These are phyloP conservation scores for Drosophila nannoptera DNA, from an alignment of 1,140 invertebrate species.

Conservation along the genomic window DNA sequence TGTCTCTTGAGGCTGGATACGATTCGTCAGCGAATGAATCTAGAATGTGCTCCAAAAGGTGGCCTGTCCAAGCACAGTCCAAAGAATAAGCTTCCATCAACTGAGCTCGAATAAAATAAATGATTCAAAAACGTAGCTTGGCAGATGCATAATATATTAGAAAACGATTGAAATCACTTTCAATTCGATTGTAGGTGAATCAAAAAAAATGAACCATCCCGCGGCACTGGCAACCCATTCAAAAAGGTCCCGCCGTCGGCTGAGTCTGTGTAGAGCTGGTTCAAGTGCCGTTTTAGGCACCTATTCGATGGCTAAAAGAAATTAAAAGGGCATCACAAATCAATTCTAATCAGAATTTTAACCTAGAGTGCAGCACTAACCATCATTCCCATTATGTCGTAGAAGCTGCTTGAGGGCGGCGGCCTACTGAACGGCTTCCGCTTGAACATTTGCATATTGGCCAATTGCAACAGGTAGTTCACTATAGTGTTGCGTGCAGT, in stretches of 20 bases:
- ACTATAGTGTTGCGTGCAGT: conserved; percentile 8
- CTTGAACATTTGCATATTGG: neutral
- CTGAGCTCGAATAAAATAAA: no score
- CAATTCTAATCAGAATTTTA: no score
- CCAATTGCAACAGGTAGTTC: neutral
- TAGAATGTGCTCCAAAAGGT: no score
- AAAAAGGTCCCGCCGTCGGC: neutral
- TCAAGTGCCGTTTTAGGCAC: neutral
- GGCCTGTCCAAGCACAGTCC: no score
- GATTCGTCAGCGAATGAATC: no score
- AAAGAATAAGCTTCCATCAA: no score
- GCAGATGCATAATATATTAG: neutral
- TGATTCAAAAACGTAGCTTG: neutral
- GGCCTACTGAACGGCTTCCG: neutral
- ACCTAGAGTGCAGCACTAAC: neutral
- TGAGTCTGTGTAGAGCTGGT: neutral
- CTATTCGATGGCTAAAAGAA: neutral
- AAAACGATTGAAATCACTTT: neutral
- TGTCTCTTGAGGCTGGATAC: neutral
- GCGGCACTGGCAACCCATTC: neutral
- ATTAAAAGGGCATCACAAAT: neutral
- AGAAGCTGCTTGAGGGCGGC: neutral
- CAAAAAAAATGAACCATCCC: conserved; percentile 9
- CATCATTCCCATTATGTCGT: neutral
- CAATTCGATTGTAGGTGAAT: conserved; percentile 2